These are phyloP conservation scores for Dermatophagoides farinae DNA, from an alignment of 1,140 invertebrate genomes.

Conservation along the genomic window DNA sequence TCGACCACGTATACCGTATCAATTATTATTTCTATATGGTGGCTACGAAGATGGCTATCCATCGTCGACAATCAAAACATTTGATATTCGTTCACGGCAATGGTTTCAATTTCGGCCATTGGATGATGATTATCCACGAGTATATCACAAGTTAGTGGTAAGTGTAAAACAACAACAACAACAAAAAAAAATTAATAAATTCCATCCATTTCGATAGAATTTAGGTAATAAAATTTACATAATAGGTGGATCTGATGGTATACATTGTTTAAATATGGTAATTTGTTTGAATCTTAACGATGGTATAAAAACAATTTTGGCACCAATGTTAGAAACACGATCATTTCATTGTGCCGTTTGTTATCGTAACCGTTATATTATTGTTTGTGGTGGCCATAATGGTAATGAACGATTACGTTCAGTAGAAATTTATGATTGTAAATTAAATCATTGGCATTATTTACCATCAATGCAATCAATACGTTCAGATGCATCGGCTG, in stretches of 20 bases:
- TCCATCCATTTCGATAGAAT: conserved; percentile 17
- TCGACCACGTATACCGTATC: conserved; percentile 41
- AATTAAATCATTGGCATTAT: background rate
- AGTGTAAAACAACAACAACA: background rate
- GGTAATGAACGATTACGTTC: background rate
- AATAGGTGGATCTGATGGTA: conserved; percentile 51
- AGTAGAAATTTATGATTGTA: conserved; percentile 6
- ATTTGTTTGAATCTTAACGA: conserved; percentile 39
- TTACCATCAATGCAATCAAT: conserved; percentile 32
- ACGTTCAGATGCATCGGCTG: conserved; percentile 48
- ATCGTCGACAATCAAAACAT: conserved; percentile 50
- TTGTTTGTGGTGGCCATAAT: conserved; percentile 27
- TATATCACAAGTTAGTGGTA: conserved; percentile 35
- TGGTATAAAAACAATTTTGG: background rate
- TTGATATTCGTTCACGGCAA: conserved; percentile 50
- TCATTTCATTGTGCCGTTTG: background rate
- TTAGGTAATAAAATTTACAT: conserved; percentile 46
- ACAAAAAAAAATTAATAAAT: background rate
- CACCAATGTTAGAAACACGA: background rate
- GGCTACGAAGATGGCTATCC: conserved; percentile 49
- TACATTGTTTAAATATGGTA: conserved; percentile 45
- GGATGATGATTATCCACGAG: conserved; percentile 38
- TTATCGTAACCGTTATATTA: background rate
- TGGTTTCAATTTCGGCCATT: conserved; percentile 31
- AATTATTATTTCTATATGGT: conserved; percentile 47